phyloP scores from a whole-genome alignment of 2,797 vertebrate genomes.

The Catamblyrhynchus diadema region DNA sequence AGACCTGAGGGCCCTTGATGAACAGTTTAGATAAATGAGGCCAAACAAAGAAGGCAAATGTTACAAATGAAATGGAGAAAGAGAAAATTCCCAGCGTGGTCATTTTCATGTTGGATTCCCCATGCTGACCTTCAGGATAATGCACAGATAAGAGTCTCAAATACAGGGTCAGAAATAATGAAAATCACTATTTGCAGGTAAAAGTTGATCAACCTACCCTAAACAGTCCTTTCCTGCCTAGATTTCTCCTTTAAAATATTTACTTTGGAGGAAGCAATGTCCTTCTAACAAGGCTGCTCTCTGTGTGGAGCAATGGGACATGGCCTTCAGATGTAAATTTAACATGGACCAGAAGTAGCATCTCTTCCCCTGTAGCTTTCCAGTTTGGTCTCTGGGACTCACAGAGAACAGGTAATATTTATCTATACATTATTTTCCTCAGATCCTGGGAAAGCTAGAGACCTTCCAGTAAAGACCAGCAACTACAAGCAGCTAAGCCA shows the following conservation, averaged over 20 bases:
- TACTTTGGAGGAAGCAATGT: neutral
- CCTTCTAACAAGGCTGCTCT: neutral
- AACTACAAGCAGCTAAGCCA: neutral
- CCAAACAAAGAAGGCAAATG: neutral
- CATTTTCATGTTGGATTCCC: neutral
- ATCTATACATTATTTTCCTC: neutral
- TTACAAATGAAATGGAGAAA: neutral
- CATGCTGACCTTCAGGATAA: neutral
- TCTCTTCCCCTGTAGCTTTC: neutral
- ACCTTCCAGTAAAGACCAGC: neutral
- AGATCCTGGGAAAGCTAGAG: neutral
- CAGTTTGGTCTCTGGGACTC: neutral
- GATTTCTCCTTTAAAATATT: neutral
- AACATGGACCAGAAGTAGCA: neutral
- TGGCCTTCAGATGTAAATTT: neutral
- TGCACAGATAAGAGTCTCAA: neutral
- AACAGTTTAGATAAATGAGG: neutral
- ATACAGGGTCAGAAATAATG: neutral
- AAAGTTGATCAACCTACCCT: neutral
- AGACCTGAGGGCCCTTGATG: neutral
- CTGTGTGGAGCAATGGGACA: neutral
- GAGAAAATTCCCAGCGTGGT: fast-evolving
- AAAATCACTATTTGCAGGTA: neutral
- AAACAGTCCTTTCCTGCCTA: neutral
- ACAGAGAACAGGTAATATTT: neutral